A percentile compares a stretch with the other conserved stretches of the same genome.
phyloP scores from a whole-genome alignment of 2,113 vertebrate genomes.

The Noctilio leporinus region DNA sequence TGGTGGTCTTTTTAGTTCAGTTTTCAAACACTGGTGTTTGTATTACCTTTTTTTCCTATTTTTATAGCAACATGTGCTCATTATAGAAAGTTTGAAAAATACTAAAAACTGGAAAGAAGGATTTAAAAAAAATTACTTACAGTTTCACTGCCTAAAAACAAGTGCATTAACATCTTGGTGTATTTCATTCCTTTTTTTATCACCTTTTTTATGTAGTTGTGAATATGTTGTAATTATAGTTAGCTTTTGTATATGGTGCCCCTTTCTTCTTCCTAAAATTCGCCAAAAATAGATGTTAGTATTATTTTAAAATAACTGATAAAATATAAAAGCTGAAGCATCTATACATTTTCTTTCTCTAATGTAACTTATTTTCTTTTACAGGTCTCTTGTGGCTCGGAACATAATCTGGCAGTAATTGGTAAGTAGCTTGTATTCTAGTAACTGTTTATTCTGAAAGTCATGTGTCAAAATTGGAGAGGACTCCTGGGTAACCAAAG shows the following conservation, averaged over 20 bases:
- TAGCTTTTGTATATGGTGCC: background rate
- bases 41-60: constrained; percentile 31
- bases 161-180: background rate
- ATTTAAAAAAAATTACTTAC: background rate
- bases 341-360: constrained; percentile 7
- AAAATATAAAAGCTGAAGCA: background rate
- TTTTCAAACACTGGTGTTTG: constrained; percentile 31
- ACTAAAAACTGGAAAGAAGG: background rate
- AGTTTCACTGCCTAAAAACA: background rate
- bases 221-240: constrained; percentile 31
- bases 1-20: constrained; percentile 1
- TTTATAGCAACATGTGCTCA: constrained; percentile 7
- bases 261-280: background rate
- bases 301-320: background rate
- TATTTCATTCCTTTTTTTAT: background rate
- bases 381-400: constrained; percentile 93
- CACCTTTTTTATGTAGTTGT: constrained; percentile 15
- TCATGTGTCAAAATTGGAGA: background rate
- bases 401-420: constrained; percentile 92
- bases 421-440: constrained; percentile 83
- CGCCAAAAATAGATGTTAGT: background rate
- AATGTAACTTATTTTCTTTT: constrained; percentile 61
- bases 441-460: constrained; percentile 40
- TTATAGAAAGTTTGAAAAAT: constrained; percentile 21
- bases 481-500: background rate